phyloP scores from a whole-genome alignment of 1,140 invertebrate genomes.

The Melitaea cinxia region DNA sequence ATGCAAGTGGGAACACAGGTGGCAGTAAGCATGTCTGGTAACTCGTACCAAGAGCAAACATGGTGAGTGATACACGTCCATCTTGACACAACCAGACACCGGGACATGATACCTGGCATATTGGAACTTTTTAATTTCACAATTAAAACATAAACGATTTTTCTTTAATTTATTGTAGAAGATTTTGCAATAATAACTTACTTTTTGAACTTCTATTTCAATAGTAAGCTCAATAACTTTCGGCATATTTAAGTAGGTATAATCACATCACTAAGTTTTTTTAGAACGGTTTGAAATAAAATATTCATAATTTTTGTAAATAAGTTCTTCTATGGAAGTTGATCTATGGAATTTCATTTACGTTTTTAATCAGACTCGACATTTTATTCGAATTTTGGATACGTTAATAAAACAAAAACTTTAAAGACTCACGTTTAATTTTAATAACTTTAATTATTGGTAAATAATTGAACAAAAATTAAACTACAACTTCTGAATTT shows the following conservation, averaged over 20 bases:
- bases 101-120: constrained; percentile 85
- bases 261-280: constrained; percentile 20
- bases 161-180: background rate
- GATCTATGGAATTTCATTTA: too few relatives aligned
- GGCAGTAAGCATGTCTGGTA: constrained; percentile 83
- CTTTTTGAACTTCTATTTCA: constrained; percentile 67
- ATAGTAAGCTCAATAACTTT: constrained; percentile 71
- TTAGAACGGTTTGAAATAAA: background rate
- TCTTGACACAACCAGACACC: constrained; percentile 89
- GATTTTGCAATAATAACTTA: constrained; percentile 25
- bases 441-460: background rate
- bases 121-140: background rate
- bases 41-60: constrained; percentile 83
- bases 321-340: too few relatives aligned
- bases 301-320: background rate
- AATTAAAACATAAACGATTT: too few relatives aligned
- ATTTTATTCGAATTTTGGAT: too few relatives aligned
- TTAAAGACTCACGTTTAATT: background rate
- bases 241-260: constrained; percentile 60
- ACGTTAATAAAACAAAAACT: too few relatives aligned
- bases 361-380: too few relatives aligned
- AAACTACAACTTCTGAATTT: background rate
- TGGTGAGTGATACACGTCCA: constrained; percentile 84
- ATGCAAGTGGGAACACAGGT: constrained; percentile 85
- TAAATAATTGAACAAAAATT: background rate